These are phyloP conservation scores for Aleiodes alternator DNA, from an alignment of 2,888 invertebrate species.

Conservation along the genomic window DNA sequence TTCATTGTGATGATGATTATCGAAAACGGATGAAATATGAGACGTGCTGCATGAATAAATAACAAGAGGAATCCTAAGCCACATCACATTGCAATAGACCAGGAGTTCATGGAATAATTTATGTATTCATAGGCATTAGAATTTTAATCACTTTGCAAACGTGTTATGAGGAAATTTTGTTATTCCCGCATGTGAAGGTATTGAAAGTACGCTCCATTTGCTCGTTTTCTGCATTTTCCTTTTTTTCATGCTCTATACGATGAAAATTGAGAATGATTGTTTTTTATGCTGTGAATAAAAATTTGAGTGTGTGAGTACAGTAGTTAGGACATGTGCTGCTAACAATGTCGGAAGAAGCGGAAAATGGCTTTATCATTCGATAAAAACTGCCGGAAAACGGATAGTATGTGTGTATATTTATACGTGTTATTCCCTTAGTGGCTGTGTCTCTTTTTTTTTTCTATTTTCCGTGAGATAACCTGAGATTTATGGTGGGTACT, in stretches of 20 bases:
- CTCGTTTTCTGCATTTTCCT: too few species aligned
- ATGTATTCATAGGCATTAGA: background rate
- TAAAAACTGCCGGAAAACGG: constrained; percentile 18
- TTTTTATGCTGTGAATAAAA: background rate
- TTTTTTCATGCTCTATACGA: background rate
- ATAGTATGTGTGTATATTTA: background rate
- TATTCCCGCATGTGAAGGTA: background rate
- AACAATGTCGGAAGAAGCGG: constrained; percentile 25
- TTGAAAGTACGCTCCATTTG: background rate
- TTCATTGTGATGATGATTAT: too few species aligned
- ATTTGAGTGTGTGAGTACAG: constrained; percentile 15
- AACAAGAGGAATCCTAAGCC: background rate
- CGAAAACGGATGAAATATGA: too few species aligned
- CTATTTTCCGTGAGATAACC: constrained; percentile 8
- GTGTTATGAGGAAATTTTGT: background rate
- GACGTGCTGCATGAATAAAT: too few species aligned
- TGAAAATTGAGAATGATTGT: background rate
- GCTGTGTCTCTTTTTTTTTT: constrained; percentile 8
- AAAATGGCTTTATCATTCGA: constrained; percentile 33
- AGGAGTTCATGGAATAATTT: background rate
- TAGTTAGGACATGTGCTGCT: constrained; percentile 6
- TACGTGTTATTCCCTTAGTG: constrained; percentile 22
- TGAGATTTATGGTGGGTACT: constrained; percentile 17
- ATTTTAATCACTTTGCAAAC: constrained; percentile 3
- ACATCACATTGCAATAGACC: background rate